Base-by-base conservation (phyloP, 2,797 vertebrate species). In the Pagetopsis macropterus region DNA sequence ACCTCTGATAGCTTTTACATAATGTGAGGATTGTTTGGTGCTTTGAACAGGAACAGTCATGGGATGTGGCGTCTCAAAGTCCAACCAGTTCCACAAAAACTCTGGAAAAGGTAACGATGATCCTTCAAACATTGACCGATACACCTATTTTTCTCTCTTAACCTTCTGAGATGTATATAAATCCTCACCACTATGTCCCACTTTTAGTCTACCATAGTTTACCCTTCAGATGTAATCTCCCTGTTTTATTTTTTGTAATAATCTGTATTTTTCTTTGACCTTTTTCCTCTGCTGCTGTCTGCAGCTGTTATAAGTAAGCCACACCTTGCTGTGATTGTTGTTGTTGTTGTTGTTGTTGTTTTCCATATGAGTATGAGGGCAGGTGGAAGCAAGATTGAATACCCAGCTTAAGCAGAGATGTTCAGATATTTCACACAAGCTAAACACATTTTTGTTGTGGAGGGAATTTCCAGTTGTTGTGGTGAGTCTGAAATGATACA, bases 41-140 rank as follows among this genome's bases (percentile, higher is more conserved):
- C 37, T 76, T 51, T 63, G 50, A 51, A 70, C 86, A 94, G 91
- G 79, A 87, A 86, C 76, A 90, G 84, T 81, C 88, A 95, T 95
- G 94, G 94, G 94, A 92, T 94, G 94, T 93, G 94, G 94, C 15
- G 94, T 94, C 84, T 64, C 94, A 67, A 95, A 93, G 86, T 91
- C 89, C 73, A 67, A 81, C 78, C 87, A 86, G 45, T 93, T 94
- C 83, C 79, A 91, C 81, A 94, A 89, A 88, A 66, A 85, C 62
- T 71, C 83, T 16, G 67, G 78, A 60, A 94, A 92, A 94, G 94
- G 94, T 95, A 90, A 82, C 45, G 9, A 6, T 7, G 17, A 55
- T 41, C 40, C 17, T 58, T 19, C 33, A 60, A 9, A 37, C 11
- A 11, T 5, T 11, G 6, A 19, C 48, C 40, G 48, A 57, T 6